phyloP scores from a whole-genome alignment of 1,140 invertebrate species.

The Pseudomyrmex dendroicus region DNA sequence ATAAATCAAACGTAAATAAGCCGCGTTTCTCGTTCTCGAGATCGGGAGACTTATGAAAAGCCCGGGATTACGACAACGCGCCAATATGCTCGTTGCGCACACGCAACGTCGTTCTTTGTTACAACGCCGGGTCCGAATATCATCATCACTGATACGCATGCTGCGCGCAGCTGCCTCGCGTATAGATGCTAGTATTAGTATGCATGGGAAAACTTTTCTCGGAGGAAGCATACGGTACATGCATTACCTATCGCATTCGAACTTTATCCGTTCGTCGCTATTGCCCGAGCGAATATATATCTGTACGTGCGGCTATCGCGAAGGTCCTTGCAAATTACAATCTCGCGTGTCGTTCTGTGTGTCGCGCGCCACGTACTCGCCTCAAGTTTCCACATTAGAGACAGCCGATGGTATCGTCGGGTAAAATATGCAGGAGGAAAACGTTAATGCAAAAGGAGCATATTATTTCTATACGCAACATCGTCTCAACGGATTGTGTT shows the following conservation, averaged over 20 bases:
- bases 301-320: background rate
- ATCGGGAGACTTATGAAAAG: background rate
- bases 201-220: slow-evolving; percentile 74
- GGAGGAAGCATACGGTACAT: background rate
- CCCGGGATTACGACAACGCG: background rate
- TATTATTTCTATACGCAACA: background rate
- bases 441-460: background rate
- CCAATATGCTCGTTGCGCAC: background rate
- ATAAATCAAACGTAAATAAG: too few relatives aligned
- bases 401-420: slow-evolving; percentile 20
- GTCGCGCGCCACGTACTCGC: background rate
- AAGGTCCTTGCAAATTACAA: slow-evolving; percentile 43
- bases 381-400: slow-evolving; percentile 9
- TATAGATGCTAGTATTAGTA: slow-evolving; percentile 58
- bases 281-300: background rate
- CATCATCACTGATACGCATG: background rate
- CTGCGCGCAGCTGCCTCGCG: background rate
- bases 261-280: background rate
- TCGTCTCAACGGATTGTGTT: too few relatives aligned
- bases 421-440: slow-evolving; percentile 8
- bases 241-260: background rate
- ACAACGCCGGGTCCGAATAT: background rate
- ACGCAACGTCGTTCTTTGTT: background rate
- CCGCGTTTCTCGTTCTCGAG: too few relatives aligned
- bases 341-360: slow-evolving; percentile 6